These are phyloP conservation scores for Heptranchias perlo DNA, from an alignment of 2,113 vertebrate genomes.

Conservation along the genomic window DNA sequence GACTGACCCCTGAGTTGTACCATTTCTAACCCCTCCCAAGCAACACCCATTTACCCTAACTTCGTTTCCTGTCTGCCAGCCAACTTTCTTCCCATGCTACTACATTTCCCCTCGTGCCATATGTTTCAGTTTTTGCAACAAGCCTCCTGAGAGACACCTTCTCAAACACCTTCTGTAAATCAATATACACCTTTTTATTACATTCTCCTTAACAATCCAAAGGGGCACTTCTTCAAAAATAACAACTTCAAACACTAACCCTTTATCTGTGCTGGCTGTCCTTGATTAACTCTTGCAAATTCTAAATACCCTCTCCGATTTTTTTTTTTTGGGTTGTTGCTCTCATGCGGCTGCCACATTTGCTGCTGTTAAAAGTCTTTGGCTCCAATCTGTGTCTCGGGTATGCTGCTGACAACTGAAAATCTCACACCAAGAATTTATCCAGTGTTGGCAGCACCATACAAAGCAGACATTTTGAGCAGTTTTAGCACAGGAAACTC, in stretches of 20 bases:
- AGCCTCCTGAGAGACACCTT: neutral
- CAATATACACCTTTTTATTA: neutral
- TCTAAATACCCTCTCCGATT: neutral
- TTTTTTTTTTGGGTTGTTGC: neutral
- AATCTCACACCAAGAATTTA: slow-evolving; percentile 23
- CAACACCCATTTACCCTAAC: neutral
- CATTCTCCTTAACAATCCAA: neutral
- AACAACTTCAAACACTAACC: neutral
- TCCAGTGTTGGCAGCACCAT: neutral
- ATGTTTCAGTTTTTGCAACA: neutral
- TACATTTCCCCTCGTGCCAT: neutral
- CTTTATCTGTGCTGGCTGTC: too few species aligned
- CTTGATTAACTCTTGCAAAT: slow-evolving; percentile 15
- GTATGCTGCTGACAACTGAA: neutral
- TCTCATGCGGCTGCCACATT: slow-evolving; percentile 25
- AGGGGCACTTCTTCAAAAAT: neutral
- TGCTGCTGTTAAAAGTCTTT: neutral
- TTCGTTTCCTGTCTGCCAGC: neutral
- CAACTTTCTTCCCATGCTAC: neutral
- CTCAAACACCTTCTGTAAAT: neutral
- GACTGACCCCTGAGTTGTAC: neutral
- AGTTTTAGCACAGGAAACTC: neutral
- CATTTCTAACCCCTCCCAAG: neutral
- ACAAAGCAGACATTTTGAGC: neutral
- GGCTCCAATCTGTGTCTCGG: neutral